These are phyloP conservation scores for Athetis lepigone DNA, from an alignment of 2,888 invertebrate genomes.

Conservation along the genomic window DNA sequence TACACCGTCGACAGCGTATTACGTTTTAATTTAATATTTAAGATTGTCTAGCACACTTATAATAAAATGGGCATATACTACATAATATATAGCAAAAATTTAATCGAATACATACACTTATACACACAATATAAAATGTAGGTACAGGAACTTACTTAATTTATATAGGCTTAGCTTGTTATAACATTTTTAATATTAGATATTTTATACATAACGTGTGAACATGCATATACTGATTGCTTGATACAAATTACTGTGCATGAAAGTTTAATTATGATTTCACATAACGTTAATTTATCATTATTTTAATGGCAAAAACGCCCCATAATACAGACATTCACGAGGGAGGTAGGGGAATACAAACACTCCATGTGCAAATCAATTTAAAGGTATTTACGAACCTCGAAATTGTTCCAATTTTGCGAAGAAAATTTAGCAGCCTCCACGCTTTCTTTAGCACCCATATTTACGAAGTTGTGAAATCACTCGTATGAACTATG, in stretches of 20 bases:
- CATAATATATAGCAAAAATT: constrained; percentile 52
- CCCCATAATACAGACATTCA: constrained; percentile 83
- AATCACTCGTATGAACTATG: constrained; percentile 88
- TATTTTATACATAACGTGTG: constrained; percentile 70
- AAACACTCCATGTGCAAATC: constrained; percentile 90
- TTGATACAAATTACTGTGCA: constrained; percentile 81
- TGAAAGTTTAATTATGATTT: constrained; percentile 73
- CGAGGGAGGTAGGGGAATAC: constrained; percentile 85
- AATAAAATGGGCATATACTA: constrained; percentile 51
- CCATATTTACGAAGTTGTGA: constrained; percentile 91
- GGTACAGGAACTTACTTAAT: constrained; percentile 45
- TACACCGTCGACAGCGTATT: constrained; percentile 41
- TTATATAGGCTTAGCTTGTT: constrained; percentile 49
- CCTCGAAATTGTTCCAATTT: constrained; percentile 95
- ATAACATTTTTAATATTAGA: constrained; percentile 49
- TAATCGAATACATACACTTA: constrained; percentile 49
- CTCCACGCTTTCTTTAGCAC: constrained; percentile 95
- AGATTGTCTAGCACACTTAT: constrained; percentile 40
- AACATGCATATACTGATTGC: constrained; percentile 82
- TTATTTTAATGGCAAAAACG: constrained; percentile 73
- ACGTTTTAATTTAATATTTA: constrained; percentile 51
- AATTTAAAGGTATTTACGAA: constrained; percentile 90
- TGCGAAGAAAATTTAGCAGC: constrained; percentile 95
- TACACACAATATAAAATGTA: constrained; percentile 49
- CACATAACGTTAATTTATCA: constrained; percentile 70